Percentiles rank a stretch among this genome's conserved stretches.
phyloP scores from a whole-genome alignment of 2,888 invertebrate genomes.

The Napeogenes inachia region DNA sequence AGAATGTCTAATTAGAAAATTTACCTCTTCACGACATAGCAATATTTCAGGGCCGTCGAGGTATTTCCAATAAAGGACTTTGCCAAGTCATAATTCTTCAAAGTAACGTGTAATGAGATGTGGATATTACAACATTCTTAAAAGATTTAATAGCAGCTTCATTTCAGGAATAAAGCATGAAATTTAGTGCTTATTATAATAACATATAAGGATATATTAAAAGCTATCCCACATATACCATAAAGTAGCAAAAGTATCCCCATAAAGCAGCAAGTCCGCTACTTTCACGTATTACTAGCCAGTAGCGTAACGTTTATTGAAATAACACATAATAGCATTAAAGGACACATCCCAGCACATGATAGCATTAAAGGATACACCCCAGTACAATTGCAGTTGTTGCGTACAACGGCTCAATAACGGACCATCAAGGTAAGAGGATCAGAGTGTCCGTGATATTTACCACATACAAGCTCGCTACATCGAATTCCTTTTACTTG shows the following conservation, averaged over 20 bases:
- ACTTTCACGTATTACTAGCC: no score
- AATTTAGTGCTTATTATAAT: no score
- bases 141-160: slow-evolving; percentile 46
- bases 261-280: no score
- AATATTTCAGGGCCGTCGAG: slow-evolving; percentile 76
- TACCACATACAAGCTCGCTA: slow-evolving; percentile 37
- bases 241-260: no score
- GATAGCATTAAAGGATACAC: slow-evolving; percentile 5
- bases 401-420: slow-evolving; percentile 43
- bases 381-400: slow-evolving; percentile 23
- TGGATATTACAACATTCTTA: slow-evolving; percentile 73
- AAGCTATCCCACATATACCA: no score
- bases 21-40: slow-evolving; percentile 76
- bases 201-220: no score
- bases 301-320: no score
- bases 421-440: slow-evolving; percentile 60
- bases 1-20: slow-evolving; percentile 78
- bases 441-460: slow-evolving; percentile 53
- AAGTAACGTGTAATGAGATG: slow-evolving; percentile 77
- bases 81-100: slow-evolving; percentile 78
- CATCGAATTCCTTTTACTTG: slow-evolving; percentile 23
- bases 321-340: no score
- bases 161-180: slow-evolving; percentile 18
- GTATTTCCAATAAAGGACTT: slow-evolving; percentile 78
- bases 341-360: slow-evolving; percentile 3